Conservation (phyloP, 2,113 vertebrate genomes). For the Colinus virginianus region DNA sequence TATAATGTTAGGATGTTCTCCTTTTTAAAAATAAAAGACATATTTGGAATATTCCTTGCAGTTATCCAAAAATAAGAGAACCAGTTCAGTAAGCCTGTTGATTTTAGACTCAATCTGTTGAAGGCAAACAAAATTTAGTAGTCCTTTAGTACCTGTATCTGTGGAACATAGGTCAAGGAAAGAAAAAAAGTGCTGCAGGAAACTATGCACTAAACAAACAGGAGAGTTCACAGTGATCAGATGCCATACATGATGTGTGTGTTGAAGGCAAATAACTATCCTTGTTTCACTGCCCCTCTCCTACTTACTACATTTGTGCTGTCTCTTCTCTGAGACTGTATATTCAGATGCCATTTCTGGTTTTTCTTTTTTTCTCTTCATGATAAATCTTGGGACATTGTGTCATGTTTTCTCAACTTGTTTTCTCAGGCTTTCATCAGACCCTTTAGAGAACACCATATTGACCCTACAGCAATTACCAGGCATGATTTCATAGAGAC, state of each 20-base stretch:
- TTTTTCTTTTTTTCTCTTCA: neutral
- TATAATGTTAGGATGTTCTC: neutral
- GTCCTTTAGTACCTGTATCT: neutral
- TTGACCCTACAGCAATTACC: slow-evolving; percentile 98
- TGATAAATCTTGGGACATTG: neutral
- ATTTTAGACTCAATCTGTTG: neutral
- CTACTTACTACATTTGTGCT: neutral
- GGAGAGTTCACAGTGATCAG: neutral
- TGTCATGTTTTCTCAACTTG: neutral
- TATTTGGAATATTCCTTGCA: neutral
- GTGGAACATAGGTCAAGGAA: neutral
- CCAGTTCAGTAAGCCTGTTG: neutral
- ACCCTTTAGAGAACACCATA: slow-evolving; percentile 97
- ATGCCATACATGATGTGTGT: neutral
- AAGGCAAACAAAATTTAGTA: neutral
- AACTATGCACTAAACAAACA: neutral
- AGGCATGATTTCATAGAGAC: slow-evolving; percentile 98
- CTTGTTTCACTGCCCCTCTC: neutral
- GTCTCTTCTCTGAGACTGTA: neutral
- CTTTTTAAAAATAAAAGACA: neutral
- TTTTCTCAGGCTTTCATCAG: slow-evolving; percentile 92
- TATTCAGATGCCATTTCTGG: neutral
- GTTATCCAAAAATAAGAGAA: neutral
- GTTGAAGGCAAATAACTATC: neutral
- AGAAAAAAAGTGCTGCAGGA: neutral